A percentile compares a stretch with the other conserved stretches of the same genome.
Conservation (phyloP, 2,888 invertebrate genomes). For the Thymelicus lineola region DNA sequence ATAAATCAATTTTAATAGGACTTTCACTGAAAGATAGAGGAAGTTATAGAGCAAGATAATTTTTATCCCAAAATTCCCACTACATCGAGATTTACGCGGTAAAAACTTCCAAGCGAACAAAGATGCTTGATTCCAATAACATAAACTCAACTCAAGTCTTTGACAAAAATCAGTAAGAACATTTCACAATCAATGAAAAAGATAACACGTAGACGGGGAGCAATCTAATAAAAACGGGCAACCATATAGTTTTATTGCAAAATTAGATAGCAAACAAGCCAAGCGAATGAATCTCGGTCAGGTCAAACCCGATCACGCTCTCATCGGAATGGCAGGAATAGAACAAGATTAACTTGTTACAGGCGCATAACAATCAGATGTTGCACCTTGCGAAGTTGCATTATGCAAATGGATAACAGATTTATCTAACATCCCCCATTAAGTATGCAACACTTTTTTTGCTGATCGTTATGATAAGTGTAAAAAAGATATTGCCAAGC, state of each 20-base stretch:
- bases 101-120: too few species aligned
- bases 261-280: slow-evolving; percentile 24
- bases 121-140: too few species aligned
- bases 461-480: slow-evolving; percentile 2
- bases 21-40: too few species aligned
- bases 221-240: neutral
- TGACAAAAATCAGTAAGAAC: too few species aligned
- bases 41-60: too few species aligned
- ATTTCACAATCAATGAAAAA: too few species aligned
- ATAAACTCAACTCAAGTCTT: too few species aligned
- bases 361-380: slow-evolving; percentile 42
- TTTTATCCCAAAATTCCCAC: too few species aligned
- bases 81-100: too few species aligned
- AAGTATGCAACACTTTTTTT: slow-evolving; percentile 9
- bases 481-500: neutral
- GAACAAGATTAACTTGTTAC: slow-evolving; percentile 69
- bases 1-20: too few species aligned
- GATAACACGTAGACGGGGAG: neutral
- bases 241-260: slow-evolving; percentile 9
- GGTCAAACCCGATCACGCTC: slow-evolving; percentile 66
- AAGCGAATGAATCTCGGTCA: slow-evolving; percentile 22
- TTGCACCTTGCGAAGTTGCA: slow-evolving; percentile 65
- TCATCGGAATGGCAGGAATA: slow-evolving; percentile 68
- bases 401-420: slow-evolving; percentile 30
- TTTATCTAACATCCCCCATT: slow-evolving; percentile 20